Evolutionary conservation across 2,113 vertebrate genomes (phyloP).

Genomic region (Phylloscopus trochiloides): DNA sequence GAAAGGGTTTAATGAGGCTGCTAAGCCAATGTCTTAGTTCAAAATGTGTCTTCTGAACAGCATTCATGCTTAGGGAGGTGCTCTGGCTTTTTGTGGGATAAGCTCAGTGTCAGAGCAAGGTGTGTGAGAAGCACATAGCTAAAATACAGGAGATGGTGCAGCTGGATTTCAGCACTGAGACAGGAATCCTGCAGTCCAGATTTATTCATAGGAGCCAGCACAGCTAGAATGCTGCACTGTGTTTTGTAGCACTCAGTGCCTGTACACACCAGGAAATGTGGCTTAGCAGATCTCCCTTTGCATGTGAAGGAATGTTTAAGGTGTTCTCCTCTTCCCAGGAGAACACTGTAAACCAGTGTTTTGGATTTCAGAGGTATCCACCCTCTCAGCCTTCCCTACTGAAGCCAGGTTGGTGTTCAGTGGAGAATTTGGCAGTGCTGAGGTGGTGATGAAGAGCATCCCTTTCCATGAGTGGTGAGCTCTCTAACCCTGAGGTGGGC

Average conservation of each 20-base stretch:
- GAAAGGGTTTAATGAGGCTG: background rate
- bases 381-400: background rate
- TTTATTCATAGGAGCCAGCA: background rate
- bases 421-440: background rate
- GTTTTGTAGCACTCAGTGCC: background rate
- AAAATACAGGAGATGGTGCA: background rate
- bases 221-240: background rate
- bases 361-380: background rate
- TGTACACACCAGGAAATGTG: background rate
- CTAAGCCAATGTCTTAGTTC: background rate
- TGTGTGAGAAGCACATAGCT: background rate
- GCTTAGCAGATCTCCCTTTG: background rate
- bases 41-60: background rate
- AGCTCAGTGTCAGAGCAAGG: background rate
- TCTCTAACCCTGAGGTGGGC: background rate
- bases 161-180: background rate
- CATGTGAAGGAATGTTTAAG: background rate
- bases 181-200: background rate
- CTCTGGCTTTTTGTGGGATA: background rate
- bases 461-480: background rate
- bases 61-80: background rate
- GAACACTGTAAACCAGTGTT: background rate
- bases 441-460: background rate
- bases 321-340: background rate
- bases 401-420: background rate